These are phyloP conservation scores for Electrona antarctica DNA, from an alignment of 2,113 vertebrate species.

Conservation along the genomic window DNA sequence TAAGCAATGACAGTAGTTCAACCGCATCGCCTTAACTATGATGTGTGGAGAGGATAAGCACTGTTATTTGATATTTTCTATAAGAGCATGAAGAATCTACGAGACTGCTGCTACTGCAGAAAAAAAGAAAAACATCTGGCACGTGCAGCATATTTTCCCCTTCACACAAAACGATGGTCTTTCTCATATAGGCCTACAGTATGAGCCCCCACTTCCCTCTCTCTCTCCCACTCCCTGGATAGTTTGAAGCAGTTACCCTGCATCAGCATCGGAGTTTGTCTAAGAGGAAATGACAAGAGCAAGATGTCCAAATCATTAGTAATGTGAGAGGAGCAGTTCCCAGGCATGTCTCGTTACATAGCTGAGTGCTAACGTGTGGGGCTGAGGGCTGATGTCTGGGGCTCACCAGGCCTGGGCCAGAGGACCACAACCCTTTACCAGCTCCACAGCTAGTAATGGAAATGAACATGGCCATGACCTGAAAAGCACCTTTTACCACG, in stretches of 20 bases:
- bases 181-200: conserved; percentile 13
- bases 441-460: conserved; percentile 36
- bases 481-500: conserved; percentile 26
- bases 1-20: conserved; percentile 1
- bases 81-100: conserved; percentile 9
- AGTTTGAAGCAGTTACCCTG: conserved; percentile 55
- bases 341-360: conserved; percentile 67
- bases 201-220: conserved; percentile 10
- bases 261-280: conserved; percentile 54
- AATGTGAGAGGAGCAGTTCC: conserved; percentile 68
- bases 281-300: conserved; percentile 71
- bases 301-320: conserved; percentile 76
- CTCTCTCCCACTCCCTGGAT: conserved; percentile 27
- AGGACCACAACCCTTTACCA: conserved; percentile 25
- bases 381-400: conserved; percentile 43
- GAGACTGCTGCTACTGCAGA: too few relatives aligned
- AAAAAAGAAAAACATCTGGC: conserved; percentile 65
- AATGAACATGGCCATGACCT: conserved; percentile 38
- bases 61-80: conserved; percentile 49
- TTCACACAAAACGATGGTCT: conserved; percentile 38
- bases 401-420: conserved; percentile 23
- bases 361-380: conserved; percentile 51
- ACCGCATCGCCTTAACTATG: conserved; percentile 15
- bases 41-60: conserved; percentile 22
- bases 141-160: conserved; percentile 41